Conservation (phyloP, 2,888 invertebrate species). For the Eupithecia subfuscata region DNA sequence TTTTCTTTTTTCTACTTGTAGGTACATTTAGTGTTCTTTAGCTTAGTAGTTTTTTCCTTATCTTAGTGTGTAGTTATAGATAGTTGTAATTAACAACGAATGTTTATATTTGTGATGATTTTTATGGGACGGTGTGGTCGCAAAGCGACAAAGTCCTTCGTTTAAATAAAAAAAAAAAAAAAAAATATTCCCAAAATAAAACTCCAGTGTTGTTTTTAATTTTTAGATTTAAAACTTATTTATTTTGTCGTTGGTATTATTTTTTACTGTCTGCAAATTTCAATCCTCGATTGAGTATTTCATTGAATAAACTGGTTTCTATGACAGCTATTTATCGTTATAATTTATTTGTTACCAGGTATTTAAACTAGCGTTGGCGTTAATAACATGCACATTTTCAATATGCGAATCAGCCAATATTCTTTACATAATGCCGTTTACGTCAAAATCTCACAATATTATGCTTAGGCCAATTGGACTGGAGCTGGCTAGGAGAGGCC, state of each 20-base stretch:
- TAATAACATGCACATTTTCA: slow-evolving; percentile 36
- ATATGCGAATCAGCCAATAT: slow-evolving; percentile 68
- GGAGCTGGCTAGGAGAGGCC: slow-evolving; percentile 78
- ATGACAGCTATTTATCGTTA: neutral
- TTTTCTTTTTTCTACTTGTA: too few relatives aligned
- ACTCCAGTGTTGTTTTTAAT: neutral
- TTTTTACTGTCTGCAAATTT: neutral
- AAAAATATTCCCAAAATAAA: neutral
- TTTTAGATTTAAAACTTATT: neutral
- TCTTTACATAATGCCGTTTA: slow-evolving; percentile 75
- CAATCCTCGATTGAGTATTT: neutral
- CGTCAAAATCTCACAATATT: slow-evolving; percentile 78
- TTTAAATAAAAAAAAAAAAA: too few relatives aligned
- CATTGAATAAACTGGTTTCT: neutral
- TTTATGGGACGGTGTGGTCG: too few relatives aligned
- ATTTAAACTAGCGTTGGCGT: slow-evolving; percentile 23
- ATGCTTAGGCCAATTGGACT: slow-evolving; percentile 74
- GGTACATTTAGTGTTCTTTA: too few relatives aligned
- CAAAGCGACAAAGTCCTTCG: too few relatives aligned
- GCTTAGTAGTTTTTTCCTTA: too few relatives aligned
- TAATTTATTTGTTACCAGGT: neutral
- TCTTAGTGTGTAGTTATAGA: too few relatives aligned
- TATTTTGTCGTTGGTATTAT: neutral
- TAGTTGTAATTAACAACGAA: too few relatives aligned
- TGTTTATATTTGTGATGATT: too few relatives aligned